Evolutionary conservation across 2,797 vertebrate genomes (phyloP).

Genomic region (Brachyalestes nurse): DNA sequence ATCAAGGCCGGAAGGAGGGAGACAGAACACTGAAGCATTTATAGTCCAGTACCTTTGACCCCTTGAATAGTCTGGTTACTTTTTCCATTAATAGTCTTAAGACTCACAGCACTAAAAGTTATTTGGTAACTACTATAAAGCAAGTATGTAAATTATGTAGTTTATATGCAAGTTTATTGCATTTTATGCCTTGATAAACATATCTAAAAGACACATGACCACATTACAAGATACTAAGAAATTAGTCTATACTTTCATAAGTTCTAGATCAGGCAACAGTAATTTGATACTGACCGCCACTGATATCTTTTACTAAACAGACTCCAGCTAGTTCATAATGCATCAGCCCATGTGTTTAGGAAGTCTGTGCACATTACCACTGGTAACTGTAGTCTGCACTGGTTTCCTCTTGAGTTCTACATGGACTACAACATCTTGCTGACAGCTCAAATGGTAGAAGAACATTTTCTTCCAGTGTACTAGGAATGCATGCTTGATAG

Average conservation of each 20-base stretch:
- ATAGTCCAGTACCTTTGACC: not conserved
- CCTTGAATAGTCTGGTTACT: not conserved
- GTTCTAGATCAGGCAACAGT: too few relatives aligned
- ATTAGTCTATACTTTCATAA: too few relatives aligned
- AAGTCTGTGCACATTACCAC: too few relatives aligned
- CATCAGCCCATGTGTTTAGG: too few relatives aligned
- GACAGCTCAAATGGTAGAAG: not conserved
- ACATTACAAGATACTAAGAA: too few relatives aligned
- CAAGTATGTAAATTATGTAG: not conserved
- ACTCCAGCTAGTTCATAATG: too few relatives aligned
- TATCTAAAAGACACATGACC: too few relatives aligned
- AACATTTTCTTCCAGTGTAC: not conserved
- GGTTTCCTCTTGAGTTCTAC: too few relatives aligned
- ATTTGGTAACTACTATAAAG: not conserved
- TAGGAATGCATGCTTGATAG: not conserved
- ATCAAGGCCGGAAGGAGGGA: conserved; percentile 74
- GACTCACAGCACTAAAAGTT: not conserved
- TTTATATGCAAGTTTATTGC: not conserved
- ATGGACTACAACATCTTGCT: too few relatives aligned
- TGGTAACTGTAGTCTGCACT: too few relatives aligned
- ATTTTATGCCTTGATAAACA: not conserved
- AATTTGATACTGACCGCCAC: too few relatives aligned
- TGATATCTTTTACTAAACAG: too few relatives aligned
- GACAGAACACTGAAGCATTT: conserved; percentile 44
- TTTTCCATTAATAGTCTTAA: not conserved